Base-by-base conservation (phyloP, 2,888 invertebrate genomes). In the Drosophila stalkeri region DNA sequence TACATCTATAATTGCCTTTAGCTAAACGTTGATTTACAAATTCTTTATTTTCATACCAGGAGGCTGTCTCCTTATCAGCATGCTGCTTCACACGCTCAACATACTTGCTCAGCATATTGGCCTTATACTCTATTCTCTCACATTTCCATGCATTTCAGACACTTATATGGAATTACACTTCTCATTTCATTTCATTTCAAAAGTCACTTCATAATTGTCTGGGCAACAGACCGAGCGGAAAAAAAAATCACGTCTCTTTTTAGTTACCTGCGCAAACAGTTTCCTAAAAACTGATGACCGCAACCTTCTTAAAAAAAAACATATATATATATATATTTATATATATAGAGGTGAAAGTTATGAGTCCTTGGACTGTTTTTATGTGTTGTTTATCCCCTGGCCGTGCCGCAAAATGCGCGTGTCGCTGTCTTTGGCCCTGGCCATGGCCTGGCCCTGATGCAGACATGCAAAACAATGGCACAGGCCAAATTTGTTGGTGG, bases 361-460 rank as follows among this genome's bases (percentile, higher is more conserved):
- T 75, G 73, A 60, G 87, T 89, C 85, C 85, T 86, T 86, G 90
- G 89, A 82, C 82, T 77, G 82, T 87, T 86, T 83, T 85, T 80
- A 81, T 84, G 82, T 68, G 72, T 76, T 85, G 63, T 81, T 73
- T 81, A 76, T 78, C 44, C 77, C 51, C 68, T 75, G 69, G 49
- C 59, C 20, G 46, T 64, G 75, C 72, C 57, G 81, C 76, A 83
- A 81, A 71, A 75, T 75, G 72, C 87, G 89, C 77, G 89, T 89
- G 89, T 75, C 71, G 68, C 57, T 20, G 64, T 47, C 44, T 20
- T 64, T n/a, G 41, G 52, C 11, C 20, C 27, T n/a, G 44, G 52
- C 7, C 33, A n/a, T 18, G 43, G 43, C 43, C 43, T 44, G 46
- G 20, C 44, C 20, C 20, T 44, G 56, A 44, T 37, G 62, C 39